Base-by-base conservation (phyloP, 2,113 vertebrate species). In the Symphodus melops region DNA sequence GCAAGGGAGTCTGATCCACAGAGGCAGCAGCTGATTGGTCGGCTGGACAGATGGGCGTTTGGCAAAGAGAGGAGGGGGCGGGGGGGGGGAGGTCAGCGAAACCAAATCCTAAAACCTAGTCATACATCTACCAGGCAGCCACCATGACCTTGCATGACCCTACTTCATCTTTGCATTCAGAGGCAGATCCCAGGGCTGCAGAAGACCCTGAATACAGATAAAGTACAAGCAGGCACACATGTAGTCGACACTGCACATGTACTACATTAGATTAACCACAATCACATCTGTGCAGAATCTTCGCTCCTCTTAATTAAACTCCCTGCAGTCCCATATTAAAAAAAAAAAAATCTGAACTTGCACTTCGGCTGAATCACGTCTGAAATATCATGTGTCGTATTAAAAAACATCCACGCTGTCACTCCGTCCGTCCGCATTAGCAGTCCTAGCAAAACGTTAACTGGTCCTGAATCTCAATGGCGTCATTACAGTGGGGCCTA, bases 341-440 rank as follows among this genome's bases (percentile, higher is more conserved):
- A n/a, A n/a, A n/a, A n/a, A 77, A 83, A 56, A 68, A 82, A 56
- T 65, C 2, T 73, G 39, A 77, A 80, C 75, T 77, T 68, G 72
- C 53, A 77, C 28, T 82, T 1, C 5, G 70, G 77, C 49, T 25
- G 83, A 85, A 77, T 81, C 91, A 89, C 89, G 91, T 86, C 88
- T 80, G 65, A 80, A 88, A 86, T 89, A 91, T 68, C 84, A 75
- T 85, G 86, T 77, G 68, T 87, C 83, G 65, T 71, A 92, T 91
- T 93, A 92, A 90, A 25, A 67, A 83, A 63, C 71, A 79, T 72
- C 70, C 86, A 69, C 70, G 86, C 82, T 66, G 54, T 79, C 81
- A 71, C 63, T 82, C 61, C 37, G 28, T 23, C 67, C 28, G 44
- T 67, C 39, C 17, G 76, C 72, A 77, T 94, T 90, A 92, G 88